Percentiles rank a stretch among this genome's conserved stretches.
Evolutionary conservation across 2,113 vertebrate genomes (phyloP).

Genomic region (Erythrolamprus reginae): DNA sequence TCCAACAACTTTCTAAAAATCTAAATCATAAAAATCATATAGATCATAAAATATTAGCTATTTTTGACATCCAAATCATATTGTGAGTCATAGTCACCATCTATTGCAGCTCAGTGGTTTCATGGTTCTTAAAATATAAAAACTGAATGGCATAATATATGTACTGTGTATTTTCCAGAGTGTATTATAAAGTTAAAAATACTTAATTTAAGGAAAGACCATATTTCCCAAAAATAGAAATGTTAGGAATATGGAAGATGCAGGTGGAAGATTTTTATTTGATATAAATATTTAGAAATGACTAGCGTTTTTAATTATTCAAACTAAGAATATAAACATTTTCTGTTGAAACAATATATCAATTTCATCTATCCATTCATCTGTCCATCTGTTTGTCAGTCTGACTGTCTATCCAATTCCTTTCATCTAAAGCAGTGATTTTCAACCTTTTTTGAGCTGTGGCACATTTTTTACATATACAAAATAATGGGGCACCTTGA

Average conservation of each 20-base stretch:
- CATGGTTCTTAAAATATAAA: slow-evolving; percentile 34
- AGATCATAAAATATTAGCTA: not conserved
- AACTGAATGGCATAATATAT: slow-evolving; percentile 29
- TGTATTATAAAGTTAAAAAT: not conserved
- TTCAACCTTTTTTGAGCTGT: too few relatives aligned
- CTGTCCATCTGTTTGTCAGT: not conserved
- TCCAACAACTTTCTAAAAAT: not conserved
- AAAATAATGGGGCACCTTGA: too few relatives aligned
- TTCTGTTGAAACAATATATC: not conserved
- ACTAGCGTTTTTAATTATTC: not conserved
- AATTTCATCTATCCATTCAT: too few relatives aligned
- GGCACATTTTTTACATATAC: too few relatives aligned
- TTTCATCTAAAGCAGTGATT: too few relatives aligned
- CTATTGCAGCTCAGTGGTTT: slow-evolving; percentile 37
- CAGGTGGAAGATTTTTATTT: not conserved
- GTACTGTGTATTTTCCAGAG: not conserved
- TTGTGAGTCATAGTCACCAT: not conserved
- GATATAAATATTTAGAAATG: not conserved
- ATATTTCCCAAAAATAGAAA: too few relatives aligned
- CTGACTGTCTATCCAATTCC: not conserved
- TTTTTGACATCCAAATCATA: not conserved
- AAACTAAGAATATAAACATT: not conserved
- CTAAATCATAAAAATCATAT: too few relatives aligned
- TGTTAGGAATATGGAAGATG: not conserved
- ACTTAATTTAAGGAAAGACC: not conserved